These are phyloP conservation scores for Rhyzopertha dominica DNA, from an alignment of 1,140 invertebrate species.

Conservation along the genomic window DNA sequence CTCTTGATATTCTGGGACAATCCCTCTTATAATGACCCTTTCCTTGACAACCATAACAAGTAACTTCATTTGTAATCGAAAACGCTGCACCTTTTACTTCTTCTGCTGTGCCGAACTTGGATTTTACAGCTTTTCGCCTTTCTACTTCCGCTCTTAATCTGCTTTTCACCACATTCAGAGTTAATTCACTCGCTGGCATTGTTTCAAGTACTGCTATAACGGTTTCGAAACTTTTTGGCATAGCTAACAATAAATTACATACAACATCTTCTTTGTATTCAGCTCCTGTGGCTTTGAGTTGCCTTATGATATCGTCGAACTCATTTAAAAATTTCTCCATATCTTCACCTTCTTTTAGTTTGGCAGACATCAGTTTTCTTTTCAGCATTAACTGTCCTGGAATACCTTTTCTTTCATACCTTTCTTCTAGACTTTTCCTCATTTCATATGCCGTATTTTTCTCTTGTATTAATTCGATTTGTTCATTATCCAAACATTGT, in stretches of 20 bases:
- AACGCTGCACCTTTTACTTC: no score
- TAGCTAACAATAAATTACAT: slow-evolving; percentile 16
- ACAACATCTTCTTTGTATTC: slow-evolving; percentile 17
- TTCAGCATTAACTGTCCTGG: slow-evolving; percentile 20
- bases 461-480: slow-evolving; percentile 14
- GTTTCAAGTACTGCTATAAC: no score
- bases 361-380: slow-evolving; percentile 18
- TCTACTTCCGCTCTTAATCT: no score
- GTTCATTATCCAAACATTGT: slow-evolving; percentile 15
- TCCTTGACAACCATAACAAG: no score
- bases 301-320: slow-evolving; percentile 21
- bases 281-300: slow-evolving; percentile 17
- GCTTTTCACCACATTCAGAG: no score
- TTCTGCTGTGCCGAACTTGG: no score
- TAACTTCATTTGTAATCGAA: no score
- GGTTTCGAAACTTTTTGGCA: slow-evolving; percentile 22
- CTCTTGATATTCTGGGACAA: no score
- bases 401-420: slow-evolving; percentile 21
- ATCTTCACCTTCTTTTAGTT: slow-evolving; percentile 18
- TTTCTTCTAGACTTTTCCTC: slow-evolving; percentile 17
- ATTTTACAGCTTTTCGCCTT: no score
- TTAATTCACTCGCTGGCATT: no score
- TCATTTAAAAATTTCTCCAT: slow-evolving; percentile 17
- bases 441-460: slow-evolving; percentile 15
- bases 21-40: no score